phyloP scores from a whole-genome alignment of 2,797 vertebrate species.

The Columba guinea region DNA sequence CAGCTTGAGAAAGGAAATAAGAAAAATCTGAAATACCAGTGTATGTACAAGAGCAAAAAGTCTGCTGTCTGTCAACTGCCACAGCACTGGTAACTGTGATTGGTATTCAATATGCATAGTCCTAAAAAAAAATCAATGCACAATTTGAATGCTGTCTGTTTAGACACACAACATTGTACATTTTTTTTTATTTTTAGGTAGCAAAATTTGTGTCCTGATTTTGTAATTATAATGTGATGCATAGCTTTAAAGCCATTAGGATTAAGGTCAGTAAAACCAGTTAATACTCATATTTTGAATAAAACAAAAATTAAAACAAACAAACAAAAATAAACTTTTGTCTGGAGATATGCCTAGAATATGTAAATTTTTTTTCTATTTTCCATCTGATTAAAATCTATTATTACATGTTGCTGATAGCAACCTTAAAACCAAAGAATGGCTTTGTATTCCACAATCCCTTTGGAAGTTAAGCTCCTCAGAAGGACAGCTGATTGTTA shows the following conservation, averaged over 20 bases:
- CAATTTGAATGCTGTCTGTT: slow-evolving; percentile 20
- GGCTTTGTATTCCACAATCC: slow-evolving; percentile 7
- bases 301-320: not conserved
- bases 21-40: not conserved
- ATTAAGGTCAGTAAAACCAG: not conserved
- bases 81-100: not conserved
- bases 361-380: not conserved
- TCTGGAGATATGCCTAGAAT: not conserved
- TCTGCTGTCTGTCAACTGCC: not conserved
- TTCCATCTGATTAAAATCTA: slow-evolving; percentile 17
- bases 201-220: not conserved
- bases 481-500: not conserved
- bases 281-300: not conserved
- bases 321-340: not conserved
- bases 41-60: not conserved
- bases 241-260: not conserved
- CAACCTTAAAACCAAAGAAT: slow-evolving; percentile 55
- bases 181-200: not conserved
- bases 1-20: not conserved
- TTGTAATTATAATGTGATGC: not conserved
- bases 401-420: slow-evolving; percentile 53
- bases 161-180: not conserved
- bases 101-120: slow-evolving; percentile 10
- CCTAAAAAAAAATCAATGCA: slow-evolving; percentile 37
- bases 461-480: slow-evolving; percentile 19